Base-by-base conservation (phyloP, 92 coral and sea anemone species). In the Palythoa grandis region DNA sequence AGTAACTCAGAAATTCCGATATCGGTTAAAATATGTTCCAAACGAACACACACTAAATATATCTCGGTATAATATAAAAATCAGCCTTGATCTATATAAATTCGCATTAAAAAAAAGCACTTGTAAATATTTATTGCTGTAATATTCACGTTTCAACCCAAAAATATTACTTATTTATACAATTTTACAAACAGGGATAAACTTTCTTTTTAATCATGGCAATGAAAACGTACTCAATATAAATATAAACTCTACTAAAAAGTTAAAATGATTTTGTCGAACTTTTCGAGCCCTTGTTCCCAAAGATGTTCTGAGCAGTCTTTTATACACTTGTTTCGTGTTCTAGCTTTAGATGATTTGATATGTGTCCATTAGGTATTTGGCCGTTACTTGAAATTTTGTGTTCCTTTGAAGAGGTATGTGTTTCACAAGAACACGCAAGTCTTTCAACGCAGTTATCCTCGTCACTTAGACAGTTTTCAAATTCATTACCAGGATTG, bases 341-440 rank as follows among this genome's bases (percentile, higher is more conserved):
- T 58, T 11, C 43, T 22, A 0, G 12, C 12, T 12, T 61, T 79
- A 17, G 84, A 50, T 78, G 29, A 38, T 60, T 39, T 23, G n/a
- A 19, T 39, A 78, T 5, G 16, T 80, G 74, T 9, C 85, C 85
- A 66, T 66, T 80, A 63, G 74, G 85, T 43, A 65, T 80, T 7
- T 16, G 74, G 20, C 60, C 74, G 40, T 67, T 80, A 65, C 85
- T 23, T 67, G 58, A 67, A 14, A 63, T 19, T 43, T 40, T 66
- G 16, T 56, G 17, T 63, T 48, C 75, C 48, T 80, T 43, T 67
- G 24, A 25, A 61, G 58, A 63, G 10, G 4, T 14, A 39, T n/a
- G 16, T 1, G 65, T 56, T 52, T 66, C 85, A 68, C 75, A 80
- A 7, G 74, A 80, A 67, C 85, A 80, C 24, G 22, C 20, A 16